Evolutionary conservation across 2,888 invertebrate genomes (phyloP), one percentile per base, ranked within the genome.

Genomic region (Hirtodrosophila histrioides): DNA sequence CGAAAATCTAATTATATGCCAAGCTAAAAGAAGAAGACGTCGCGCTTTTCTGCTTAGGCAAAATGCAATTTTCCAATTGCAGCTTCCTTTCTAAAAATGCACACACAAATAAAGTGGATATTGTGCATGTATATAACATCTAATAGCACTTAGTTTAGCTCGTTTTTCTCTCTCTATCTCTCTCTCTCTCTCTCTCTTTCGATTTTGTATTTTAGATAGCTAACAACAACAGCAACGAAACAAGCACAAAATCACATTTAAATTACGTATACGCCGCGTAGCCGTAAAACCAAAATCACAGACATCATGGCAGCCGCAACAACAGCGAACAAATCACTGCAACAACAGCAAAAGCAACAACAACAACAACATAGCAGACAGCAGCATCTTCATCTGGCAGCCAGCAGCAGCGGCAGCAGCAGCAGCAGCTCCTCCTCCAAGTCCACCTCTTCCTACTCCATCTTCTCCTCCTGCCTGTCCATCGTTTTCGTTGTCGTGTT

Each of bases 241-340:
- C 39, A 57, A 61, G 53, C 29, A 61, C 37, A 69, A 76, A 79
- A 79, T 75, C 75, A 69, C 73, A 81, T 86, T 82, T 75, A 82
- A 88, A 85, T 76, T 77, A 86, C 88, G 85, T 84, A 88, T 82
- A 79, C 78, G 75, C 68, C 70, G 64, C 72, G 70, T 62, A 56
- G 17, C 17, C 62, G 68, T 41, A 69, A 74, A 61, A 24, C 46
- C 57, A 44, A 69, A 83, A 69, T 83, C 73, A 76, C 79, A 83
- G 83, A 83, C 86, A 86, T 75, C 80, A 84, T 85, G 88, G 84
- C 86, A 80, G 75, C 71, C 51, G 43, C 64, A 65, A 75, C 74
- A 63, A 53, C 69, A 69, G 49, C 80, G 50, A 76, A 66, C 80
- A 86, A 81, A 81, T 79, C 77, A 74, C 83, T 46, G 62, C 66